Base-by-base conservation (phyloP, 2,113 vertebrate genomes). In the Trogon melanurus region DNA sequence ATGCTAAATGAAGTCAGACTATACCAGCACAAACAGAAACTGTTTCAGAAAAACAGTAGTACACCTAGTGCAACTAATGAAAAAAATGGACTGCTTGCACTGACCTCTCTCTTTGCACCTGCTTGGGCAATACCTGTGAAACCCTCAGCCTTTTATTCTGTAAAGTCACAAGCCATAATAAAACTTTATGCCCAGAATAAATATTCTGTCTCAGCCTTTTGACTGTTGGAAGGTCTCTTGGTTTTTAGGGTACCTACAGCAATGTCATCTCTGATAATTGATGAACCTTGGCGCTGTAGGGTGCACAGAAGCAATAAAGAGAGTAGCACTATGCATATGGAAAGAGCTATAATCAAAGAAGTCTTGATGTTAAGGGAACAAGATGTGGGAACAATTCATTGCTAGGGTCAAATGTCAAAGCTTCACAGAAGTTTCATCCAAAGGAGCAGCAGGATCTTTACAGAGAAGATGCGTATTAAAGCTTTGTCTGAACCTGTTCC, bases 251-350 rank as follows among this genome's bases (percentile, higher is more conserved):
- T 34, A 54, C 9, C 44, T 36, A 30, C 60, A 70, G 14, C 11
- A n/a, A 5, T 34, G 65, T 14, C 9, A 21, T 11, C 10, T 61
- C 21, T 71, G 25, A 36, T 32, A 26, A 48, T 0, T 41, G 34
- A 54, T 18, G n/a, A 45, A 4, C 25, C 18, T 64, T 11, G 4
- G 36, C 51, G 57, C 13, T 18, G 38, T 0, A 9, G 5, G 8
- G 29, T 64, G 41, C 13, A 51, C 9, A 25, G 22, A 82, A 58
- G 9, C 29, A 29, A 57, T 26, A 74, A 34, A 29, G 12, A 34
- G 34, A 91, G 26, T 3, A 65, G 13, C 22, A 17, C 32, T 34
- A 29, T 44, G 32, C 57, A 38, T 70, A 41, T 36, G 15, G 51
- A 66, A 91, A 74, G 51, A 36, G 2, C 13, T 84, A 14, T 51